phyloP scores from a whole-genome alignment of 2,888 invertebrate species.

The Drymonia ruficornis region DNA sequence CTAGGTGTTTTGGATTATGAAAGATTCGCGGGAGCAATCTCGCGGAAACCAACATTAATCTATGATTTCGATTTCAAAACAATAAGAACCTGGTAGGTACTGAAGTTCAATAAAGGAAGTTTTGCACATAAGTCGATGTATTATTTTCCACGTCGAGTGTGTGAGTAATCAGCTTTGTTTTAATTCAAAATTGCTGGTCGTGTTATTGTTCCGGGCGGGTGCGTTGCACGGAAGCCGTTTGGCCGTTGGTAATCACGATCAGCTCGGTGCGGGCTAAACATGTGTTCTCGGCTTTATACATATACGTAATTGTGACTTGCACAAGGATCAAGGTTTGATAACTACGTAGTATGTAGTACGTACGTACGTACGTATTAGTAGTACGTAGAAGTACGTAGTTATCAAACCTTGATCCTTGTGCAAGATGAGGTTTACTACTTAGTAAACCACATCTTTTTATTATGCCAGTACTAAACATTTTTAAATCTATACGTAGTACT shows the following conservation, averaged over 20 bases:
- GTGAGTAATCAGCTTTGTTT: constrained; percentile 53
- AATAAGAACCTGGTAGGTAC: not conserved
- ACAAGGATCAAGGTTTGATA: not conserved
- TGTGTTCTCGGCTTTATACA: constrained; percentile 20
- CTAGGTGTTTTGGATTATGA: too few relatives aligned
- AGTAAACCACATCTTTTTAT: too few relatives aligned
- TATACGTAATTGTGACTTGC: not conserved
- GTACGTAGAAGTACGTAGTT: not conserved
- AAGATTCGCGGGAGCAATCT: too few relatives aligned
- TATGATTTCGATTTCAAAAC: too few relatives aligned
- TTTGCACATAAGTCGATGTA: constrained; percentile 18
- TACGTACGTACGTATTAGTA: not conserved
- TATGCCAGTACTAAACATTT: too few relatives aligned
- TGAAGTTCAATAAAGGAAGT: constrained; percentile 2
- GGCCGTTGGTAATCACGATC: constrained; percentile 48
- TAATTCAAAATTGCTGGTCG: constrained; percentile 49
- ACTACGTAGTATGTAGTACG: not conserved
- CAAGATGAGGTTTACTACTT: too few relatives aligned
- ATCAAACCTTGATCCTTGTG: not conserved
- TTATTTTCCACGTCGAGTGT: constrained; percentile 30
- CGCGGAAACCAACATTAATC: too few relatives aligned
- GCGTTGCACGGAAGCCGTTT: constrained; percentile 62
- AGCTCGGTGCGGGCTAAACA: constrained; percentile 27
- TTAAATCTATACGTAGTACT: too few relatives aligned
- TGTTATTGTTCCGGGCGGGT: constrained; percentile 69